A percentile compares a stretch with the other conserved stretches of the same genome.
phyloP scores from a whole-genome alignment of 2,113 vertebrate species.

The Brachypodius melanocephalos region DNA sequence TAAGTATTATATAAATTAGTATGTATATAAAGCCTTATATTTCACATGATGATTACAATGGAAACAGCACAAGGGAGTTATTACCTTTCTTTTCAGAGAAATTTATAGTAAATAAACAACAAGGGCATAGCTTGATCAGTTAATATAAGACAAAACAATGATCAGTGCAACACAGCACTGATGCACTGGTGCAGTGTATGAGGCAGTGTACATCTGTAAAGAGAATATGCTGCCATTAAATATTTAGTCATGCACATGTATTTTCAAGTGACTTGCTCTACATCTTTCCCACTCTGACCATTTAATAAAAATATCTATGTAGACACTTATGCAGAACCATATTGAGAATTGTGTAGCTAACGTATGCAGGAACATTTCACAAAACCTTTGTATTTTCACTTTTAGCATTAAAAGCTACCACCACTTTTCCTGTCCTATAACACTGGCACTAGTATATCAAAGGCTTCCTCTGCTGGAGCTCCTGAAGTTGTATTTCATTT shows the following conservation, averaged over 20 bases:
- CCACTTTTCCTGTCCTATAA: not conserved
- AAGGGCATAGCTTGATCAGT: not conserved
- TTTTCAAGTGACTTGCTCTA: not conserved
- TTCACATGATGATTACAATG: not conserved
- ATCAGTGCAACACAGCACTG: not conserved
- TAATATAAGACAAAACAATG: not conserved
- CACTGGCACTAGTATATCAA: not conserved
- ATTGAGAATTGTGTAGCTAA: not conserved
- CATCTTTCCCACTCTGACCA: not conserved
- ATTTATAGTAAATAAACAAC: fast-evolving
- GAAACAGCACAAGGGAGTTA: not conserved
- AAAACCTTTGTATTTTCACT: not conserved
- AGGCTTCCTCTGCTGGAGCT: not conserved
- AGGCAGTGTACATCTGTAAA: not conserved
- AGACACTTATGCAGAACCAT: not conserved
- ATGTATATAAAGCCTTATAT: not conserved
- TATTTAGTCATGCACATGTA: not conserved
- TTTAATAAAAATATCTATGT: not conserved
- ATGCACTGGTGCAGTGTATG: not conserved
- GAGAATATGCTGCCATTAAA: not conserved
- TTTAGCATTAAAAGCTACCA: not conserved
- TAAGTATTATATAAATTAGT: too few species aligned
- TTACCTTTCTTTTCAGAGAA: not conserved
- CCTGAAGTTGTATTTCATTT: not conserved
- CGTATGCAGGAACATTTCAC: not conserved